Percentiles rank a stretch among this genome's conserved stretches.
Conservation (phyloP, 2,888 invertebrate genomes). For the Yponomeuta cagnagella region DNA sequence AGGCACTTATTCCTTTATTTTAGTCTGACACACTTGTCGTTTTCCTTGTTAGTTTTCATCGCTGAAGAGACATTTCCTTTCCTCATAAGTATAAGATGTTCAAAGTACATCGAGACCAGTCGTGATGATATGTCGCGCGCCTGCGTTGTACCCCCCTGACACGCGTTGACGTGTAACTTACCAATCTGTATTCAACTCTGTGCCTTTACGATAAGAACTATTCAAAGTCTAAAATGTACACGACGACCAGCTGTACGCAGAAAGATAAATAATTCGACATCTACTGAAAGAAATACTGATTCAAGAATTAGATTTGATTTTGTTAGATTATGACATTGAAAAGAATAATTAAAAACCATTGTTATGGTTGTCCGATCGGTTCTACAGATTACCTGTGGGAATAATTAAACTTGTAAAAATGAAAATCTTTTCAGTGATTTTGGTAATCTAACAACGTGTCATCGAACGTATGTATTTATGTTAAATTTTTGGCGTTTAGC, state of each 20-base stretch:
- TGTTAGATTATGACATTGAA: no score
- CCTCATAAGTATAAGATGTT: neutral
- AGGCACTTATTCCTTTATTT: no score
- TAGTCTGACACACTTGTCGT: no score
- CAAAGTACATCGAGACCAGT: neutral
- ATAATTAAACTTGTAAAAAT: slow-evolving; percentile 15
- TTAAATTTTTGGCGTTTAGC: no score
- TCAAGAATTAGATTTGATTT: slow-evolving; percentile 41
- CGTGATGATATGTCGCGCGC: slow-evolving; percentile 23
- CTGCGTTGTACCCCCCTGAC: slow-evolving; percentile 19
- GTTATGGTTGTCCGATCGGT: no score
- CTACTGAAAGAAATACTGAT: slow-evolving; percentile 39
- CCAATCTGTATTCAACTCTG: no score
- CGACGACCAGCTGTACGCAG: slow-evolving; percentile 32
- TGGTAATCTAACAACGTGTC: no score
- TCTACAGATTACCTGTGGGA: slow-evolving; percentile 30
- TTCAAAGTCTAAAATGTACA: slow-evolving; percentile 16
- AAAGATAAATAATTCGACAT: slow-evolving; percentile 52
- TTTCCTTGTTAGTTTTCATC: neutral
- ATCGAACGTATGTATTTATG: no score
- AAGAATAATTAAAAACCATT: no score
- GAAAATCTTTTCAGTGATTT: slow-evolving; percentile 19
- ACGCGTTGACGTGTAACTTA: slow-evolving; percentile 1
- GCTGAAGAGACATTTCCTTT: neutral
- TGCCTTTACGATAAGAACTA: no score